Base-by-base conservation (phyloP, 92 coral and sea anemone genomes). In the Zoanthus gigantus region DNA sequence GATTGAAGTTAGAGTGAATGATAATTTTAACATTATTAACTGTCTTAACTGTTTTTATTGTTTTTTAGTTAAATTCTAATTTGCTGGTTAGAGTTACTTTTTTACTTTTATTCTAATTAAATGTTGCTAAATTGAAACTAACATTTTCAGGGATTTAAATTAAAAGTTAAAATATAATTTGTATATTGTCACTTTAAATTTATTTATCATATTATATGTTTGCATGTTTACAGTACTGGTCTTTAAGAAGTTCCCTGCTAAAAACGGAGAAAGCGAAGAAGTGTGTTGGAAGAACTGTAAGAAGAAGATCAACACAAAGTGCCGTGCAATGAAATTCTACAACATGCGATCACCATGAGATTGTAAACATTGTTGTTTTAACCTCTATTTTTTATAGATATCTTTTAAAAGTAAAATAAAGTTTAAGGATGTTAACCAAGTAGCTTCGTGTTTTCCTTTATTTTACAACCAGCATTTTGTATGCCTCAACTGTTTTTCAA, bases 271-370 rank as follows among this genome's bases (percentile, higher is more conserved):
- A 42, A 11, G 77, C 28, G 77, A 73, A 44, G 77, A 2, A 42
- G 77, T 23, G 23, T 73, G 77, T 23, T 73, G 77, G 77, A 73
- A 30, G 77, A n/a, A 0, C 16, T 73, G 77, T 23, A 73, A 73
- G 16, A 73, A 73, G 77, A 73, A 73, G 17, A 73, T 73, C 29
- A 73, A 73, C 77, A 3, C 77, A 7, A 73, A 73, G 77, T 73
- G 56, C 77, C 77, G 77, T 44, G 77, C 77, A 17, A 44, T 2
- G 2, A 72, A 72, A 72, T 72, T 12, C 30, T 72, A 72, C 9
- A 72, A 72, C 28, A 54, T 72, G 77, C 77, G 77, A 17, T 47
- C 52, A 15, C 3, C 76, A 71, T 71, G 76, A 34, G 42, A 34
- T 34, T 34, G 42, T 34, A 34, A 34, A 34, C 42, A 34, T 34